Percentiles rank a stretch among this genome's conserved stretches.
These are phyloP conservation scores for Melanotaenia pygmaea DNA, from an alignment of 2,797 vertebrate genomes.

Conservation along the genomic window DNA sequence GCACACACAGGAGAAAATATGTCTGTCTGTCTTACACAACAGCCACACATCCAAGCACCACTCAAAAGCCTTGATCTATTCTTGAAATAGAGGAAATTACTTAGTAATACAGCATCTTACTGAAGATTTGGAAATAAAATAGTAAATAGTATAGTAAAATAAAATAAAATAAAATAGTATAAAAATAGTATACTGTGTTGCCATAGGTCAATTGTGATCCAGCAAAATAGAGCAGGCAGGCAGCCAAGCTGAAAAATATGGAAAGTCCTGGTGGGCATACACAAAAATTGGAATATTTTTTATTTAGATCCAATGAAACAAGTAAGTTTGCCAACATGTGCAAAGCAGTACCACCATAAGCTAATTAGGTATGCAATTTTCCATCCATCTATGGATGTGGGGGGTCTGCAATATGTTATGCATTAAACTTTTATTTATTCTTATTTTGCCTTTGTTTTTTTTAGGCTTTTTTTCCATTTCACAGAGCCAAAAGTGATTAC, in stretches of 20 bases:
- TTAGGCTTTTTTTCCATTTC: neutral
- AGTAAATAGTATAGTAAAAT: no score
- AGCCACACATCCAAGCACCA: constrained; percentile 28
- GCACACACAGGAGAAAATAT: constrained; percentile 27
- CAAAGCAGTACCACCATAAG: neutral
- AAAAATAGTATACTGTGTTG: neutral
- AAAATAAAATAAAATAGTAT: no score
- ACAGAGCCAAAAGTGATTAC: neutral
- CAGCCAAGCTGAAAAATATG: neutral
- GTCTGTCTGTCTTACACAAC: constrained; percentile 21
- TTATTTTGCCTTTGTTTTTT: neutral
- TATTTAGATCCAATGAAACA: neutral
- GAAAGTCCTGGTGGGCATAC: neutral
- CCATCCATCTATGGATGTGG: no score
- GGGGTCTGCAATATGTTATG: neutral
- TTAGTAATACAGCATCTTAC: constrained; percentile 14
- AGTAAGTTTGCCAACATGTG: neutral
- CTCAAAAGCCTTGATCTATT: constrained; percentile 35
- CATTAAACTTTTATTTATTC: neutral
- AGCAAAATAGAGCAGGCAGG: neutral
- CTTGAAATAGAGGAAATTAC: constrained; percentile 16
- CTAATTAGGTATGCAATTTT: neutral
- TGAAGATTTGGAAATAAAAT: neutral
- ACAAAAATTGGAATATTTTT: constrained; percentile 11
- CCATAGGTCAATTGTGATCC: constrained; percentile 5